Evolutionary conservation across 1,140 invertebrate genomes (phyloP).

Genomic region (Drosophila sechellia): DNA sequence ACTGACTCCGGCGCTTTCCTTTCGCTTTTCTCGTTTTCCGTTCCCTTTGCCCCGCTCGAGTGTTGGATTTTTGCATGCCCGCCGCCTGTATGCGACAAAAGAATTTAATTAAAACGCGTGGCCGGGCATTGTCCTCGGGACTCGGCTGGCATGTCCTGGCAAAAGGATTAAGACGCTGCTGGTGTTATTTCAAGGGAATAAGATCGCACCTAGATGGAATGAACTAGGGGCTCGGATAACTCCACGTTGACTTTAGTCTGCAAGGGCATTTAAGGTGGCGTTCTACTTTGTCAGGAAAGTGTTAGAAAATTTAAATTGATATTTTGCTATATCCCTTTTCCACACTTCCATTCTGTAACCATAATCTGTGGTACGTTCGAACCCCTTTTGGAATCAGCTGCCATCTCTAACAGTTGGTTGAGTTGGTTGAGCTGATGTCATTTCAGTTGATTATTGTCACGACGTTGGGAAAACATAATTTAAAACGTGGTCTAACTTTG

Average conservation of each 20-base stretch:
- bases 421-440: slow-evolving; percentile 15
- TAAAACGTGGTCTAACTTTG: slow-evolving; percentile 58
- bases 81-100: slow-evolving; percentile 58
- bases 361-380: background rate
- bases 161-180: slow-evolving; percentile 69
- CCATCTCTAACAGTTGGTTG: background rate
- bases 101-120: slow-evolving; percentile 74
- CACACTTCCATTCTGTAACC: too few relatives aligned
- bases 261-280: background rate
- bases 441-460: slow-evolving; percentile 57
- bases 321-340: too few relatives aligned
- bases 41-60: slow-evolving; percentile 24
- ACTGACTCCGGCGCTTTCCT: slow-evolving; percentile 21
- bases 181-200: slow-evolving; percentile 15
- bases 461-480: slow-evolving; percentile 66
- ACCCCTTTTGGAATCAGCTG: background rate
- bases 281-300: background rate
- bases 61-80: slow-evolving; percentile 68
- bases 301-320: background rate
- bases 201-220: slow-evolving; percentile 19
- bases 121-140: slow-evolving; percentile 56
- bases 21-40: slow-evolving; percentile 27
- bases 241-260: slow-evolving; percentile 3
- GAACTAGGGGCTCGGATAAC: background rate
- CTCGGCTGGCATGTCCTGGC: slow-evolving; percentile 25